phyloP scores from a whole-genome alignment of 2,888 invertebrate genomes.

The Xestia rhomboidea region DNA sequence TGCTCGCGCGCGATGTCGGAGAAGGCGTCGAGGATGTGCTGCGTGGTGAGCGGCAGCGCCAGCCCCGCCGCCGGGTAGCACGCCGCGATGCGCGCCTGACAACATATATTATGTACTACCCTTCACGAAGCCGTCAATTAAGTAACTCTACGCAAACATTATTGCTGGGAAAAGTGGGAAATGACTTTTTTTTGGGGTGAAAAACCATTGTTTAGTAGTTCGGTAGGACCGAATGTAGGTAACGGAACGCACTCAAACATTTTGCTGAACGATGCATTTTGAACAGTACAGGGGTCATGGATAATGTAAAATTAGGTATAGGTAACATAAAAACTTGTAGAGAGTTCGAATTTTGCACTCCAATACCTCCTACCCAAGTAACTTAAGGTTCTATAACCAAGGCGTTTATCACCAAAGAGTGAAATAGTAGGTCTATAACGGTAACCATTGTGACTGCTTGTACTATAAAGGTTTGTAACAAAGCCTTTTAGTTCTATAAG shows the following conservation, averaged over 20 bases:
- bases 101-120: no score
- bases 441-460: conserved; percentile 9
- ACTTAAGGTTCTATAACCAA: conserved; percentile 3
- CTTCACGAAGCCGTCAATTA: neutral
- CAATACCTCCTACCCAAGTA: neutral
- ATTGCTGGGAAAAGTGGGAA: neutral
- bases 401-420: conserved; percentile 15
- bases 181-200: no score
- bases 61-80: conserved; percentile 99
- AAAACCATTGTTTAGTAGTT: no score
- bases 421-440: neutral
- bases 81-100: conserved; percentile 97
- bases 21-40: conserved; percentile 98
- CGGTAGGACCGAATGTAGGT: no score
- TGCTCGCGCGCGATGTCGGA: conserved; percentile 99
- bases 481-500: neutral
- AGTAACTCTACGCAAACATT: neutral
- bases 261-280: no score
- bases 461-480: neutral
- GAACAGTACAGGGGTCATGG: no score
- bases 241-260: no score
- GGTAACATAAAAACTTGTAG: neutral
- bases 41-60: conserved; percentile 97
- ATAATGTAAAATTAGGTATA: no score
- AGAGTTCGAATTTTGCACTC: neutral